Percentiles rank a stretch among this genome's conserved stretches.
Evolutionary conservation across 2,797 vertebrate genomes (phyloP).

Genomic region (Rhinophrynus dorsalis): DNA sequence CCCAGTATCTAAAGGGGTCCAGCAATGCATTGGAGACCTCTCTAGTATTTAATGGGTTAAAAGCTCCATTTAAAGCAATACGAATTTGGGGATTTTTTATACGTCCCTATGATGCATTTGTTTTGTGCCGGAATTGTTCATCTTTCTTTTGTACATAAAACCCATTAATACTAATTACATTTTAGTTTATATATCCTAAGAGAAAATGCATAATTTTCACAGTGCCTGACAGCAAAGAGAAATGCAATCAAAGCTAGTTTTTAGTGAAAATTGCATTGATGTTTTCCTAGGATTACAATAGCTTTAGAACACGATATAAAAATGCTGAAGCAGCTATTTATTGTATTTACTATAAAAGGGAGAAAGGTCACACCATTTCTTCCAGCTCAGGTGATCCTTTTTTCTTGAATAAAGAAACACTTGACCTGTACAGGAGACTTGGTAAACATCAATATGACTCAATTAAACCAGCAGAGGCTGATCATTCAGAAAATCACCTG

Average conservation of each 20-base stretch:
- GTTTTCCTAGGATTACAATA: constrained; percentile 64
- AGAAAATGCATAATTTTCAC: no score
- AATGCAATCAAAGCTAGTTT: constrained; percentile 62
- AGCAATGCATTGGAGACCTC: no score
- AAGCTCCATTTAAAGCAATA: no score
- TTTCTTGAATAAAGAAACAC: constrained; percentile 25
- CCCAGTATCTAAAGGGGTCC: no score
- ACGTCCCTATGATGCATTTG: no score
- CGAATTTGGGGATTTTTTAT: no score
- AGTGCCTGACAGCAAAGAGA: constrained; percentile 51
- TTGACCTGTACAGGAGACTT: constrained; percentile 35
- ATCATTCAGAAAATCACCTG: constrained; percentile 20
- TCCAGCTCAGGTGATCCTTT: constrained; percentile 15
- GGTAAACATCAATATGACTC: constrained; percentile 33
- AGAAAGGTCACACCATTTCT: constrained; percentile 29
- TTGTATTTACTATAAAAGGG: constrained; percentile 32
- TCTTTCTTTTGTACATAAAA: no score
- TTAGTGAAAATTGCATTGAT: constrained; percentile 60
- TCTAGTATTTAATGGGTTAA: no score
- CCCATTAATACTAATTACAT: no score
- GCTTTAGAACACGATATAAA: constrained; percentile 52
- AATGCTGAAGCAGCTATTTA: constrained; percentile 23
- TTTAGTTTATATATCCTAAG: no score
- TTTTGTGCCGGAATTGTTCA: no score
- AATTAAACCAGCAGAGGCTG: constrained; percentile 28